Percentiles rank a stretch among this genome's conserved stretches.
These are phyloP conservation scores for Cerceris rybyensis DNA, from an alignment of 2,888 invertebrate species.

Conservation along the genomic window DNA sequence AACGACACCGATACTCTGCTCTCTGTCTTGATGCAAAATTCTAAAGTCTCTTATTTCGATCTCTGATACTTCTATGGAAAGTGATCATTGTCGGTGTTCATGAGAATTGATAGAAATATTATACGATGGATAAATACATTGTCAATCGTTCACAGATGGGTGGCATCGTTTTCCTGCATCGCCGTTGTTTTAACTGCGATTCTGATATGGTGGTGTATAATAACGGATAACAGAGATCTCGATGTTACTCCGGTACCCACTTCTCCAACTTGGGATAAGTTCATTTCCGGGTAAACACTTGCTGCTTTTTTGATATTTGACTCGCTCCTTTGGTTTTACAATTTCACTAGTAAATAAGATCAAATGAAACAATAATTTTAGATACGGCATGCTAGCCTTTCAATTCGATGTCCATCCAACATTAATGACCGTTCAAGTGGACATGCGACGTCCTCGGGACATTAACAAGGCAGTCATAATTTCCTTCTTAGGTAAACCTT, in stretches of 20 bases:
- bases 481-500: slow-evolving; percentile 85
- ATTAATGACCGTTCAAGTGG: slow-evolving; percentile 94
- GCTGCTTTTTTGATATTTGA: background rate
- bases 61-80: background rate
- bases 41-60: background rate
- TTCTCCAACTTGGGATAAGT: slow-evolving; percentile 80
- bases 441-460: slow-evolving; percentile 91
- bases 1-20: background rate
- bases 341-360: no score
- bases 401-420: slow-evolving; percentile 92
- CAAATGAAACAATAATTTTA: slow-evolving; percentile 49
- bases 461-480: slow-evolving; percentile 88
- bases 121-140: no score
- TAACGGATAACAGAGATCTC: slow-evolving; percentile 69
- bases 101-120: no score
- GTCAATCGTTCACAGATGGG: slow-evolving; percentile 82
- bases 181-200: slow-evolving; percentile 86
- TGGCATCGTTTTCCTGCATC: slow-evolving; percentile 86
- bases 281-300: slow-evolving; percentile 75
- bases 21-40: background rate
- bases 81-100: no score
- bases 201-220: slow-evolving; percentile 87
- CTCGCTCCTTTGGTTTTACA: no score
- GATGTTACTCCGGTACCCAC: slow-evolving; percentile 79
- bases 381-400: slow-evolving; percentile 82